phyloP scores from a whole-genome alignment of 1,140 invertebrate genomes.

The Drosophila kanapiae region DNA sequence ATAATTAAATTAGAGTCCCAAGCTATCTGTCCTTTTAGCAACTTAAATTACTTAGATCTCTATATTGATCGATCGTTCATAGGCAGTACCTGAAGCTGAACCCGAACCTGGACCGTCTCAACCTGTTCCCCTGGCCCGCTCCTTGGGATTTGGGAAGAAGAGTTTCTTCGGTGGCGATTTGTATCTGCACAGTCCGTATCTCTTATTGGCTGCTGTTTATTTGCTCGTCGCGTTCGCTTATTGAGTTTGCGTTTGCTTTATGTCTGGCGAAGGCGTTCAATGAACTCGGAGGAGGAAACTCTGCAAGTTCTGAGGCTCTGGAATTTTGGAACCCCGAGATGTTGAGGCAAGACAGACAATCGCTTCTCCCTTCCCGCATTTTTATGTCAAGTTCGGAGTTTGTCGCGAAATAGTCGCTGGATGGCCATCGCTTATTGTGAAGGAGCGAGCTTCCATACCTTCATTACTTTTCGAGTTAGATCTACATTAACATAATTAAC shows the following conservation, averaged over 20 bases:
- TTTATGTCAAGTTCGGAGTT: conserved; percentile 21
- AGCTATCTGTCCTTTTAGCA: not conserved
- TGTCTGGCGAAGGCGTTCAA: conserved; percentile 71
- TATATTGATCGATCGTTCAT: conserved; percentile 16
- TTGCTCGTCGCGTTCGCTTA: conserved; percentile 76
- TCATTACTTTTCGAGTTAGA: not conserved
- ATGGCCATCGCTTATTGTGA: no score
- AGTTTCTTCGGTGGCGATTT: conserved; percentile 70
- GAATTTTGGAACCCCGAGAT: conserved; percentile 19
- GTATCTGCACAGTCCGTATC: conserved; percentile 67
- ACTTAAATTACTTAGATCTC: conserved; percentile 3
- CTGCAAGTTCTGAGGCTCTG: conserved; percentile 22
- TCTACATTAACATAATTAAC: not conserved
- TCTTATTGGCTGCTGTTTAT: conserved; percentile 83
- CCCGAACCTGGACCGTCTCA: conserved; percentile 4
- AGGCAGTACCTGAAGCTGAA: not conserved
- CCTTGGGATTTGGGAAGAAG: conserved; percentile 24
- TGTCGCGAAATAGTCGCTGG: conserved; percentile 21
- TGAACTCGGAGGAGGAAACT: conserved; percentile 64
- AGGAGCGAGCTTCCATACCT: not conserved
- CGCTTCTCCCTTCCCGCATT: conserved; percentile 19
- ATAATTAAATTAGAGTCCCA: no score
- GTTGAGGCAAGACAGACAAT: conserved; percentile 41
- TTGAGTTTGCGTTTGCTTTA: conserved; percentile 70
- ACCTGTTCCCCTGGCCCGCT: conserved; percentile 30